Conservation (phyloP, 2,797 vertebrate genomes). For the Dromococcyx pavoninus region DNA sequence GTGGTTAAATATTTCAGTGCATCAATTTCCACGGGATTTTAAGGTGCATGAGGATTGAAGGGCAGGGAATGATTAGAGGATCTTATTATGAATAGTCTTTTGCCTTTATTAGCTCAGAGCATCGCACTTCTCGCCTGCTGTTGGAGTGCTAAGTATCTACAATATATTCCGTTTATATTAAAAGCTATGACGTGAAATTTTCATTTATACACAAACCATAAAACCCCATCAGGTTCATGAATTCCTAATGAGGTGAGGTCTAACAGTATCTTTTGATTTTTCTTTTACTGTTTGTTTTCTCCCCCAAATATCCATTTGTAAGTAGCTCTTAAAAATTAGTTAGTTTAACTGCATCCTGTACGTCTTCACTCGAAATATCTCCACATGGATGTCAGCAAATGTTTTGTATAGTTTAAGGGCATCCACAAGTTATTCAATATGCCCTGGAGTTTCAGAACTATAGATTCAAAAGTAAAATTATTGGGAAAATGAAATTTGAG, state of each 20-base stretch:
- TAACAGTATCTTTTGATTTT: conserved; percentile 51
- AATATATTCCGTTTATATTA: conserved; percentile 68
- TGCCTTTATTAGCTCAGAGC: conserved; percentile 25
- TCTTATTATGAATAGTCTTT: conserved; percentile 36
- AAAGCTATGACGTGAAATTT: conserved; percentile 75
- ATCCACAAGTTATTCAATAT: conserved; percentile 26
- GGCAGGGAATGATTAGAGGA: not conserved
- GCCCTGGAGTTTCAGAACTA: conserved; percentile 27
- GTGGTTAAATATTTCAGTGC: conserved; percentile 52
- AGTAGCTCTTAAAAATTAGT: conserved; percentile 37
- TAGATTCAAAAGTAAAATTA: conserved; percentile 34
- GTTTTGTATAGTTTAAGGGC: conserved; percentile 20
- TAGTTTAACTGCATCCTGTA: not conserved
- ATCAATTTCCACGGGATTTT: conserved; percentile 41
- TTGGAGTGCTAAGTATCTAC: conserved; percentile 25
- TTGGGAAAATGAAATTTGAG: conserved; percentile 19
- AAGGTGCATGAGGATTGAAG: conserved; percentile 7
- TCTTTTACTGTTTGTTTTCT: conserved; percentile 68
- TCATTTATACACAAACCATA: conserved; percentile 76
- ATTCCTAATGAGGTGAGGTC: conserved; percentile 72
- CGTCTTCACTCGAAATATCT: conserved; percentile 7
- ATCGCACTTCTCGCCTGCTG: not conserved
- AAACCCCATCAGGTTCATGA: conserved; percentile 74
- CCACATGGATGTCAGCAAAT: conserved; percentile 8
- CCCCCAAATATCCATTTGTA: conserved; percentile 45